Base-by-base conservation (phyloP, 2,888 invertebrate genomes). In the Drosophila quasianomalipes region DNA sequence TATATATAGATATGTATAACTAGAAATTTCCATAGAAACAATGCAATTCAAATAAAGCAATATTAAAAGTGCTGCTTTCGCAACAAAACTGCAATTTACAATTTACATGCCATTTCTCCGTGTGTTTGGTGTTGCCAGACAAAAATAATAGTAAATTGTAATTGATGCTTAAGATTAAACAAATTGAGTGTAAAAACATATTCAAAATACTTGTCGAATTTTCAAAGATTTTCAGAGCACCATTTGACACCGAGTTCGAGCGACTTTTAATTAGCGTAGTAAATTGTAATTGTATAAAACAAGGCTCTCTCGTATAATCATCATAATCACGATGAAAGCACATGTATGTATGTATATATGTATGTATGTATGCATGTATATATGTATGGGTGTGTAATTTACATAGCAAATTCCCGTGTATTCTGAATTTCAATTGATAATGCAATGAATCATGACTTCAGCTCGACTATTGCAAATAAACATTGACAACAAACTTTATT, bases 371-470 rank as follows among this genome's bases (percentile, higher is more conserved):
- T 44, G 5, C 5, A 37, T 37, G 7, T n/a, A n/a, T 12, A 2
- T 12, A 16, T 16, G 16, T 37, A 5, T 5, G 2, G 22, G 22
- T 47, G 26, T 26, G 41, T 44, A 33, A 49, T 62, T 54, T 28
- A 39, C 28, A 60, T 62, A 19, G 33, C 12, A 39, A 72, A 37
- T 52, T 53, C 19, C 19, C 30, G 14, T 41, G 41, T 35, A 74
- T 74, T 74, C 58, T 54, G 75, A 58, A 63, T 70, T 69, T 30
- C 39, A 37, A 58, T 62, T 76, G 70, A 76, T 74, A 75, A 70
- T 39, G 59, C 33, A 35, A 35, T 35, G 74, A 75, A 54, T 74
- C 74, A 74, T 47, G 30, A 19, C 14, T 22, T 19, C 1, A 49
- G 14, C 51, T 62, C 30, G 22, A 26, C 9, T 47, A 16, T 47